Percentiles rank a stretch among this genome's conserved stretches.
Evolutionary conservation across 2,797 vertebrate genomes (phyloP).

Genomic region (Emydoidea blandingii): DNA sequence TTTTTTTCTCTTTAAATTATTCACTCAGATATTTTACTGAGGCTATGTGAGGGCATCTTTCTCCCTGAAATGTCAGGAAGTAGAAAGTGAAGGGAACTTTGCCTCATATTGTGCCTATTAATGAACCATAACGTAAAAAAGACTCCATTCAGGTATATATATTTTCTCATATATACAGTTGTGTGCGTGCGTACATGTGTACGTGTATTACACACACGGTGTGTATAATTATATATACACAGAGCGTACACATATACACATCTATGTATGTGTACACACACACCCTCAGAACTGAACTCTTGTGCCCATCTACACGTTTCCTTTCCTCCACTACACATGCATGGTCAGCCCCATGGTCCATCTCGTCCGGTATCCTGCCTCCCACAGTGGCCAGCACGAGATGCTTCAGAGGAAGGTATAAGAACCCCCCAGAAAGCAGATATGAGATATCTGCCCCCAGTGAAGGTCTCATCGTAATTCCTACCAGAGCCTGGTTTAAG

Average conservation of each 20-base stretch:
- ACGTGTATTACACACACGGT: accelerated
- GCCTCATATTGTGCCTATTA: slow-evolving; percentile 10
- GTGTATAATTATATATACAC: accelerated
- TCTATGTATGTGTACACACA: background rate
- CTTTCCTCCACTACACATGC: background rate
- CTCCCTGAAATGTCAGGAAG: slow-evolving; percentile 40
- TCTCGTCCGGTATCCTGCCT: background rate
- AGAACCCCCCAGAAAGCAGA: background rate
- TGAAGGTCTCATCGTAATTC: background rate
- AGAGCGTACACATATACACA: accelerated
- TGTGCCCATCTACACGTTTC: background rate
- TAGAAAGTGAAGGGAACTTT: slow-evolving; percentile 50
- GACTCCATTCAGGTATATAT: background rate
- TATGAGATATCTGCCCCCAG: background rate
- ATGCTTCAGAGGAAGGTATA: background rate
- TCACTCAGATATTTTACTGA: background rate
- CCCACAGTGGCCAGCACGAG: background rate
- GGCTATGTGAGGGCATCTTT: slow-evolving; percentile 7
- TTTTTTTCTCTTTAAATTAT: slow-evolving; percentile 11
- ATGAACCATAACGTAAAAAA: slow-evolving; percentile 35
- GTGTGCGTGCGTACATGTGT: background rate
- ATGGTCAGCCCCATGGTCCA: background rate
- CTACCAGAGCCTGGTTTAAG: background rate
- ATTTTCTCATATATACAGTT: accelerated
- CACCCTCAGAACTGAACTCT: background rate